Base-by-base conservation (phyloP, 1,140 invertebrate genomes). In the Trachelipus rathkii region DNA sequence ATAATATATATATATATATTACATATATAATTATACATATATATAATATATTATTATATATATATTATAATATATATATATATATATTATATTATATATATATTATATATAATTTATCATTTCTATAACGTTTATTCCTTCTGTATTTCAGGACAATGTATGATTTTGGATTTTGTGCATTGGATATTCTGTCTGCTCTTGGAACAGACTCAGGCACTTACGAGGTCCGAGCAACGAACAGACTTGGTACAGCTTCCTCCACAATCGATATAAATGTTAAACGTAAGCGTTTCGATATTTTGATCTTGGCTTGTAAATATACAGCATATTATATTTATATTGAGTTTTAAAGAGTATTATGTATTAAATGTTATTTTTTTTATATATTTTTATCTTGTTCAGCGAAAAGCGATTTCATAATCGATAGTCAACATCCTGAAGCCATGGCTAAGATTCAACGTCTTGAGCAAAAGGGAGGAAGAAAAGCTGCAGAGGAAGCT, bases 361-460 rank as follows among this genome's bases (percentile, higher is more conserved):
- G 33, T 1, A 33, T n/a, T 33, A 33, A 33, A 3, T 33, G 33
- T 33, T 33, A 33, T 3, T 33, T 6, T 33, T 33, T 33, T 33
- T 33, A 33, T 33, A n/a, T n/a, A 50, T 24, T 76, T 75, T 70
- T 68, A 21, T 74, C 53, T 72, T 74, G 75, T 83, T 15, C 83
- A 85, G 79, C 79, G 73, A 80, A 81, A 72, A 79, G 77, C 43
- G 76, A 72, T 73, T 78, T 82, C 70, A 79, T 97, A 81, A 89
- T 91, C 78, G 96, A 98, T 71, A 95, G 95, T 13, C 95, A 98
- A 87, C 94, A 99, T 81, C 94, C 97, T 84, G 93, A 93, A 84
- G 95, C 95, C 60, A 85, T 95, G 78, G 90, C 94, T 80, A 95
- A 96, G 85, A 95, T 98, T 80, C 92, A 93, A 83, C 92, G 95